Conservation (phyloP, 2,888 invertebrate species). For the Anthrax anthrax region DNA sequence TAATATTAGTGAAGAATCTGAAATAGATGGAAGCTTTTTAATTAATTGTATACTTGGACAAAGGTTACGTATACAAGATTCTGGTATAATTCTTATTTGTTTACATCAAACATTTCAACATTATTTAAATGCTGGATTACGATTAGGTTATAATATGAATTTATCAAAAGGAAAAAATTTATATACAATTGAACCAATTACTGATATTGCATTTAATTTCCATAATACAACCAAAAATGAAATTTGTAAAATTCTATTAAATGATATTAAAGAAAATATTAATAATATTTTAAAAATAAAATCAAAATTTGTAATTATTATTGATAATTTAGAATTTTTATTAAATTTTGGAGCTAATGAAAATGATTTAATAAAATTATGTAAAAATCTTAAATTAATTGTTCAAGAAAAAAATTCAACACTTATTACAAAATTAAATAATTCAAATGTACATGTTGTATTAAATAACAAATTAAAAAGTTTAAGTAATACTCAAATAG, state of each 20-base stretch:
- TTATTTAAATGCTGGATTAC: slow-evolving; percentile 58
- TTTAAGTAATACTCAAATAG: slow-evolving; percentile 46
- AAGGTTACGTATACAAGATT: slow-evolving; percentile 41
- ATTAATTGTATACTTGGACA: slow-evolving; percentile 51
- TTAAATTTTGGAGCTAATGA: slow-evolving; percentile 46
- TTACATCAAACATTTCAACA: slow-evolving; percentile 58
- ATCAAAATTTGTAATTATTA: slow-evolving; percentile 41
- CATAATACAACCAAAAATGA: slow-evolving; percentile 23
- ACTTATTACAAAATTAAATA: slow-evolving; percentile 44
- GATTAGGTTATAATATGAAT: slow-evolving; percentile 55
- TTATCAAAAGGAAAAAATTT: slow-evolving; percentile 37
- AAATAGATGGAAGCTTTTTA: slow-evolving; percentile 58
- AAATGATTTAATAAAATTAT: slow-evolving; percentile 38
- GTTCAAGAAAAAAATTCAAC: slow-evolving; percentile 31
- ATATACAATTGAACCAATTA: slow-evolving; percentile 40
- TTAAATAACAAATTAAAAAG: slow-evolving; percentile 47
- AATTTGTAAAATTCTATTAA: slow-evolving; percentile 33
- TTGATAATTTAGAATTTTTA: slow-evolving; percentile 60
- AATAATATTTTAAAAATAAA: slow-evolving; percentile 27
- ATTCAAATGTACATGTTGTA: slow-evolving; percentile 41
- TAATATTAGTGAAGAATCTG: slow-evolving; percentile 52
- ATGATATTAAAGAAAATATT: slow-evolving; percentile 34
- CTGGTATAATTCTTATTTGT: slow-evolving; percentile 46
- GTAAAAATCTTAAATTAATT: slow-evolving; percentile 25
- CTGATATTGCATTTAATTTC: slow-evolving; percentile 34